Evolutionary conservation across 2,113 vertebrate species (phyloP), one percentile per base, ranked within the genome.

Genomic region (Centrocercus urophasianus): DNA sequence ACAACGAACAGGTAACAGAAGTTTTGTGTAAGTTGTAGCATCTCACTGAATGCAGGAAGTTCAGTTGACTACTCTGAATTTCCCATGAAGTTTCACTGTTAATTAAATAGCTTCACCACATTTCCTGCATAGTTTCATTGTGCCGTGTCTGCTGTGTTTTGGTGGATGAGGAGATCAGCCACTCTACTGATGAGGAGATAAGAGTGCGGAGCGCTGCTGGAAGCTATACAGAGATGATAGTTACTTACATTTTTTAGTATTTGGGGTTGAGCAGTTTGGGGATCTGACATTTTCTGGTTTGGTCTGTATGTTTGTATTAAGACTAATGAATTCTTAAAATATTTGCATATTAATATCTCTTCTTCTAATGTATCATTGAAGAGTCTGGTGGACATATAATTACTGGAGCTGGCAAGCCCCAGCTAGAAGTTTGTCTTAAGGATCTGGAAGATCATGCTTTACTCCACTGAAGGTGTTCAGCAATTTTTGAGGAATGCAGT

Each of bases 371-470:
- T 71, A 80, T 93, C 43, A 93, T 79, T 91, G 94, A 93, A 88
- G 96, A 97, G 72, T 97, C 96, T n/a, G 95, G 96, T 40, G 96
- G 97, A 57, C 97, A 97, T 66, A 97, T 97, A 24, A 91, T 97
- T 88, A 95, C 97, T 30, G 96, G 96, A 25, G 96, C 96, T 66
- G 96, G 95, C 34, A 96, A 98, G 80, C 88, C 98, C 47, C 95
- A 97, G 89, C 78, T 97, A 71, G 97, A 98, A 88, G 98, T 98
- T 61, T 97, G 95, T 85, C 93, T 98, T 40, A 97, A 97, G 83
- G 97, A 97, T 72, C 91, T 97, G 54, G 96, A 98, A 91, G 95
- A 97, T 60, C 97, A 96, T 64, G 93, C 97, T 47, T 97, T n/a
- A 97, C 98, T 84, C 96, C 97, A 30, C 40, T 97, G 60, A 98